Conservation (phyloP, 1,140 invertebrate genomes). For the Hyposmocoma kahamanoa region DNA sequence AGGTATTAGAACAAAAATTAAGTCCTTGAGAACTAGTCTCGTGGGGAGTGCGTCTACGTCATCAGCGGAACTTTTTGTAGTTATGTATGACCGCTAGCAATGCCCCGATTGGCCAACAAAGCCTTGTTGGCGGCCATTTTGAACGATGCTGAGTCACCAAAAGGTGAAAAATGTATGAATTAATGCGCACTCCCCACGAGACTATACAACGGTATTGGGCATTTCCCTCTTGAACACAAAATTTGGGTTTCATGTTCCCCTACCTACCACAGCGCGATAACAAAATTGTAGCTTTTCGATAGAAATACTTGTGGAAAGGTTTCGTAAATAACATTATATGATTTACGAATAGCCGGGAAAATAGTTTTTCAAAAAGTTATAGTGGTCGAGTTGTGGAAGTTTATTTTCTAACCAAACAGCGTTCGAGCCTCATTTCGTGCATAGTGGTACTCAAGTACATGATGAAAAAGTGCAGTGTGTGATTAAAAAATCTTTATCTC, state of each 20-base stretch:
- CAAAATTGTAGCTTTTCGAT: conserved; percentile 23
- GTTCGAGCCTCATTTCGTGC: conserved; percentile 9
- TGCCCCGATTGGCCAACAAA: conserved; percentile 65
- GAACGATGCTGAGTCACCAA: conserved; percentile 72
- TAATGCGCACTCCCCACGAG: conserved; percentile 67
- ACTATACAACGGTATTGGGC: conserved; percentile 72
- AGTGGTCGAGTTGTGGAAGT: conserved; percentile 33
- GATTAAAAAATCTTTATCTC: neutral
- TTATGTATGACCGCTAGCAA: conserved; percentile 58
- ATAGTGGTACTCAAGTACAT: no score
- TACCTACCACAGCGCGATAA: conserved; percentile 41
- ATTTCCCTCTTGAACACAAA: conserved; percentile 73
- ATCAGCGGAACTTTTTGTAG: conserved; percentile 63
- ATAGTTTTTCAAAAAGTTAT: conserved; percentile 28
- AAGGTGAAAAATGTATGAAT: conserved; percentile 73
- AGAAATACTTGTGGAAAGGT: conserved; percentile 13
- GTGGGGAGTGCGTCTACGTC: conserved; percentile 66
- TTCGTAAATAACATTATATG: conserved; percentile 3
- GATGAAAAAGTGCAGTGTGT: conserved; percentile 9
- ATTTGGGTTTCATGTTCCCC: conserved; percentile 69
- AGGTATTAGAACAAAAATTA: conserved; percentile 54
- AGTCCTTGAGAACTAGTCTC: conserved; percentile 74
- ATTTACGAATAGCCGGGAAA: conserved; percentile 25
- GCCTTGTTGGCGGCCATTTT: conserved; percentile 72
- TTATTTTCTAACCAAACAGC: conserved; percentile 22